Evolutionary conservation across 2,888 invertebrate genomes (phyloP), one percentile per base, ranked within the genome.

Genomic region (Sminthurinus aureus): DNA sequence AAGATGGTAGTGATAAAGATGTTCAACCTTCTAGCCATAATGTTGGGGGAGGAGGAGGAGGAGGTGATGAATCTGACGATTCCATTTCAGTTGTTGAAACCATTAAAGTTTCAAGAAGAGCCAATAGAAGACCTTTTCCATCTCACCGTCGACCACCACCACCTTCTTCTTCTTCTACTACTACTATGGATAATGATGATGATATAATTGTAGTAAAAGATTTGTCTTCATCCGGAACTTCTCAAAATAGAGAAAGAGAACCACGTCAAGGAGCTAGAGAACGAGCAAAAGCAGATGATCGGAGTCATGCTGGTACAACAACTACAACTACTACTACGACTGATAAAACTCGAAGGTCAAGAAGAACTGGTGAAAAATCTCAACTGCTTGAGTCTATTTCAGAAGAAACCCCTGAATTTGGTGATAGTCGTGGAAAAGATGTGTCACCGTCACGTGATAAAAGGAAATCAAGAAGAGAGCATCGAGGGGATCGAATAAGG

Each of bases 311-410:
- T 67, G 22, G 20, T 9, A 67, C 24, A 13, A 15, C 1, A 13
- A 67, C 52, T 15, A 69, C 52, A 9, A 22, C 12, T 58, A 22
- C 11, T 12, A 69, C 50, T 20, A 79, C 13, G 2, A 58, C 15
- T 18, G 18, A 58, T 58, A 58, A 58, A 58, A 18, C 13, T 6
- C 58, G 58, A 58, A 58, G 50, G 15, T 52, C 58, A 20, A n/a
- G 66, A 67, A 18, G 24, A 22, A 58, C 20, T 52, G 74, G 58
- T 22, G 74, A 81, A 20, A 75, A 74, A 69, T 26, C 50, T 11
- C 18, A 13, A 0, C 20, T 84, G 3, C 74, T 84, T 18, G 84
- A 84, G 69, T 84, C 84, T 13, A 79, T 84, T n/a, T 84, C 84
- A 20, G 84, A 84, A 11, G 82, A 67, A 38, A 82, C 82, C 22